A percentile compares a stretch with the other conserved stretches of the same genome.
phyloP scores from a whole-genome alignment of 2,113 vertebrate species.

The Mesembrinibis cayennensis region DNA sequence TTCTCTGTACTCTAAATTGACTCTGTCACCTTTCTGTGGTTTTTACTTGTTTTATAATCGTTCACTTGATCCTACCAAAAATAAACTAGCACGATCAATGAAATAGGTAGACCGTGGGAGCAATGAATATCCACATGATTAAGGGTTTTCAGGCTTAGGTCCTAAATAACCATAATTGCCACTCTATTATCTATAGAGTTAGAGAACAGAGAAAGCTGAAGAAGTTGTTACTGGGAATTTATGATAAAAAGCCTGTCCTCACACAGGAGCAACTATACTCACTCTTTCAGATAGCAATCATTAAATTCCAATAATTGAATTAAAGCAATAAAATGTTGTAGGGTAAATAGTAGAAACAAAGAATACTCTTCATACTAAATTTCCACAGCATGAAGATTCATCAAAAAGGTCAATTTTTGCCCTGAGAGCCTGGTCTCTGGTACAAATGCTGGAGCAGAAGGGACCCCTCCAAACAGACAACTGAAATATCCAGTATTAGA shows the following conservation, averaged over 20 bases:
- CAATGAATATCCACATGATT: constrained; percentile 34
- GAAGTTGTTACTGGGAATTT: background rate
- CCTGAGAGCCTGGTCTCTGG: background rate
- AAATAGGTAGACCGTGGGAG: constrained; percentile 12
- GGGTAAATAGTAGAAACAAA: background rate
- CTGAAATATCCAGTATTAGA: background rate
- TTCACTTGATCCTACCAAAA: constrained; percentile 38
- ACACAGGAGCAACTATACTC: background rate
- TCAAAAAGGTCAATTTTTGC: background rate
- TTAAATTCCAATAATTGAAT: background rate
- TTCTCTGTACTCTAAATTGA: background rate
- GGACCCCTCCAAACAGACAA: background rate
- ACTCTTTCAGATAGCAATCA: background rate
- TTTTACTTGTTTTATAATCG: constrained; percentile 41
- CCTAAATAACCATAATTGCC: constrained; percentile 38
- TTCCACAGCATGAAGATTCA: background rate
- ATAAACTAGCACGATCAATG: constrained; percentile 14
- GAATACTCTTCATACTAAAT: background rate
- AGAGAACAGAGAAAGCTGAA: background rate
- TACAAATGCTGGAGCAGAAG: background rate
- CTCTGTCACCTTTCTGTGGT: background rate
- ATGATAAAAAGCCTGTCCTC: background rate
- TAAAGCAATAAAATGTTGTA: background rate
- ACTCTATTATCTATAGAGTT: background rate
- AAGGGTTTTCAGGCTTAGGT: constrained; percentile 22